These are phyloP conservation scores for Anolis sagrei DNA, from an alignment of 2,113 vertebrate species.

Conservation along the genomic window DNA sequence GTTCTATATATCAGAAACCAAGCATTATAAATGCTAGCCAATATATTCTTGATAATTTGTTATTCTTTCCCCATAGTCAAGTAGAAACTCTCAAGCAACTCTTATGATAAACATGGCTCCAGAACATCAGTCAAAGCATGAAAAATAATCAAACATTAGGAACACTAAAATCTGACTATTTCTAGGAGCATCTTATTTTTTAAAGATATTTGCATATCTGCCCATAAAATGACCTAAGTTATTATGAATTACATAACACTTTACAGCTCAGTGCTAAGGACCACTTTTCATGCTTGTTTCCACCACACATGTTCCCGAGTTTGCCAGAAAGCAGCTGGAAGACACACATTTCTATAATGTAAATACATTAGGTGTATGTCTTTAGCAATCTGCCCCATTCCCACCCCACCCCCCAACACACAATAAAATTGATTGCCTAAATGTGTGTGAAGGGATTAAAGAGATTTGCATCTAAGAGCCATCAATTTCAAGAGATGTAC, in stretches of 20 bases:
- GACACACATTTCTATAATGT: background rate
- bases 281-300: background rate
- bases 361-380: background rate
- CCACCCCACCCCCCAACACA: fast-evolving
- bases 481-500: background rate
- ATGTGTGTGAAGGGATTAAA: background rate
- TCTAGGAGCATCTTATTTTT: background rate
- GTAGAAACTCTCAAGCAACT: slow-evolving; percentile 44
- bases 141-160: slow-evolving; percentile 20
- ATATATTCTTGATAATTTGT: slow-evolving; percentile 50
- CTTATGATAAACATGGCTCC: slow-evolving; percentile 33
- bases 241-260: background rate
- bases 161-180: slow-evolving; percentile 28
- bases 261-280: background rate
- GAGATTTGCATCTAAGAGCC: background rate
- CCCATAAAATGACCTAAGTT: slow-evolving; percentile 11
- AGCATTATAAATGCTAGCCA: slow-evolving; percentile 44
- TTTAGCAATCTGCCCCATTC: background rate
- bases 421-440: background rate
- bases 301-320: background rate
- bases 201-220: slow-evolving; percentile 20
- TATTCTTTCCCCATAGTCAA: slow-evolving; percentile 41
- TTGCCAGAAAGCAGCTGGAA: slow-evolving; percentile 10
- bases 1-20: slow-evolving; percentile 62
- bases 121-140: slow-evolving; percentile 35